phyloP scores from a whole-genome alignment of 2,797 vertebrate species.

The Cyprinella venusta region DNA sequence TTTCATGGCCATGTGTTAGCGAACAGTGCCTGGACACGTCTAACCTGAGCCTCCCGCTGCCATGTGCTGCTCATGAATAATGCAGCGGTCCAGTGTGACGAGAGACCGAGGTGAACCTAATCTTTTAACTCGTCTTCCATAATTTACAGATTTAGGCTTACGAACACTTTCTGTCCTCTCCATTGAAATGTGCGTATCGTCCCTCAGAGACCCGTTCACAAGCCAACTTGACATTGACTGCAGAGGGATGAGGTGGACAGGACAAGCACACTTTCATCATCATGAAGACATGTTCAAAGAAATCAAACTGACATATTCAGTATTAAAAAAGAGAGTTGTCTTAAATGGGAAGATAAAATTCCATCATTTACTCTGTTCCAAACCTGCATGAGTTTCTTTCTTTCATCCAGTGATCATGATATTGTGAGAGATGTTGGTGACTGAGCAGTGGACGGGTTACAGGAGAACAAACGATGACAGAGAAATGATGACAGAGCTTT shows the following conservation, averaged over 20 bases:
- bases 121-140: conserved; percentile 71
- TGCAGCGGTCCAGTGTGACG: conserved; percentile 65
- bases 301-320: background rate
- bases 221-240: background rate
- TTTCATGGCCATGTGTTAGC: background rate
- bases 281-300: background rate
- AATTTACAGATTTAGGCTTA: conserved; percentile 68
- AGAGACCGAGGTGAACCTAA: conserved; percentile 68
- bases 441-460: no score
- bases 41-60: conserved; percentile 28
- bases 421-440: no score
- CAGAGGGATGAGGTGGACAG: background rate
- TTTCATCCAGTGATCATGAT: no score
- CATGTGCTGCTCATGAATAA: conserved; percentile 70
- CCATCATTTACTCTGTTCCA: no score
- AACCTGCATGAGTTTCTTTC: no score
- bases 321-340: background rate
- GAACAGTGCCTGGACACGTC: background rate
- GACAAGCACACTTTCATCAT: background rate
- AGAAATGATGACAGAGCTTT: no score
- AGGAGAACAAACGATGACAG: no score
- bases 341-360: background rate
- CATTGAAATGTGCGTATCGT: background rate
- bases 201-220: background rate
- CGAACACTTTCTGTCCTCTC: background rate